These are phyloP conservation scores for Trichopria drosophilae DNA, from an alignment of 2,888 invertebrate genomes.

Conservation along the genomic window DNA sequence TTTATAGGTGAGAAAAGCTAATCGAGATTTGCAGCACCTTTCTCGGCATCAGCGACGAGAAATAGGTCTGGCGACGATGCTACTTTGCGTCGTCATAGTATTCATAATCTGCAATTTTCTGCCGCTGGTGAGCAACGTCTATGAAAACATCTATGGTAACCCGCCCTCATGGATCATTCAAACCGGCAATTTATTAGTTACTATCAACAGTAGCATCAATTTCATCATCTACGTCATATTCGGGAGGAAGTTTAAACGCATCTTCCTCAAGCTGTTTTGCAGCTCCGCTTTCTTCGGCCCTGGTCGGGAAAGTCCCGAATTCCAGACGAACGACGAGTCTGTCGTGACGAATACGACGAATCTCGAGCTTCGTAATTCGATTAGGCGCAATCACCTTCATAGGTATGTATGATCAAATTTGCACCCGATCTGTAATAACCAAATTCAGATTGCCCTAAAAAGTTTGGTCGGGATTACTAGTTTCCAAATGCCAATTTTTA, in stretches of 20 bases:
- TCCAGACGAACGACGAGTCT: constrained; percentile 77
- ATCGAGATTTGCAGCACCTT: constrained; percentile 84
- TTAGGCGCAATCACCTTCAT: constrained; percentile 61
- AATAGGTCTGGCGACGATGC: constrained; percentile 92
- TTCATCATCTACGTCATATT: constrained; percentile 98
- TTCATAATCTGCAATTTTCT: constrained; percentile 92
- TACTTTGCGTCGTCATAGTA: constrained; percentile 90
- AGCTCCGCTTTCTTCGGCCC: constrained; percentile 62
- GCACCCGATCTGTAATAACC: no score
- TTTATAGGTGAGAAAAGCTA: constrained; percentile 84
- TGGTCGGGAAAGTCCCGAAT: constrained; percentile 59
- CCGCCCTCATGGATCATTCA: constrained; percentile 74
- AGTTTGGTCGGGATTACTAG: no score
- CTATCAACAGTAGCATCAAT: constrained; percentile 96
- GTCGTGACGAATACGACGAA: constrained; percentile 70
- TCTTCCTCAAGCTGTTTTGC: constrained; percentile 81
- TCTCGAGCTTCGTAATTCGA: constrained; percentile 71
- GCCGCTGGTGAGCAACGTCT: constrained; percentile 82
- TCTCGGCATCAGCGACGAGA: constrained; percentile 89
- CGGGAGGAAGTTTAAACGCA: constrained; percentile 92
- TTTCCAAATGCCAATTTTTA: no score
- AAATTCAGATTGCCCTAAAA: no score
- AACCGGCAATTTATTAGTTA: constrained; percentile 88
- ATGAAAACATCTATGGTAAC: constrained; percentile 75
- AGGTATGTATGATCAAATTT: constrained; percentile 39